A percentile compares a stretch with the other conserved stretches of the same genome.
phyloP scores from a whole-genome alignment of 37 sponge, comb jelly and placozoan genomes.

The Crambe crambe region DNA sequence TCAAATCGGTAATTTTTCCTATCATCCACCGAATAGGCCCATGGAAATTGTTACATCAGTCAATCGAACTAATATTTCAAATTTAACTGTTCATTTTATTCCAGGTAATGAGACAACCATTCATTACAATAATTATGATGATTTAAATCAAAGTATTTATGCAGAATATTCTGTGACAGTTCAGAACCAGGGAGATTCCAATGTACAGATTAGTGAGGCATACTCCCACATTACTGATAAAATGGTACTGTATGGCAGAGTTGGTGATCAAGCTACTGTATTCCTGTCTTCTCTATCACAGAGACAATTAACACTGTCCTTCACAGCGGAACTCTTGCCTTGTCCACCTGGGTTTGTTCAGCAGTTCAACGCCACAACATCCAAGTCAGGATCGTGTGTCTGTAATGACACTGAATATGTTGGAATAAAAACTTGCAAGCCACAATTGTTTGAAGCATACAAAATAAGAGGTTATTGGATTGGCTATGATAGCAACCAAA shows the following conservation, averaged over 20 bases:
- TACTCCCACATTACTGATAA: background rate
- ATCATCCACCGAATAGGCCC: background rate
- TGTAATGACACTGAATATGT: background rate
- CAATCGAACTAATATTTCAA: conserved; percentile 8
- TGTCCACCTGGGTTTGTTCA: conserved; percentile 24
- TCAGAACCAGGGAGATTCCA: background rate
- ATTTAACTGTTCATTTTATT: background rate
- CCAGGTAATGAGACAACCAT: conserved; percentile 2
- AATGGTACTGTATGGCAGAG: background rate
- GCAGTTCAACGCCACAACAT: background rate
- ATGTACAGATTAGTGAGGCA: background rate
- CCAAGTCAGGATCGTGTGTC: background rate
- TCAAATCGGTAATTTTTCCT: conserved; percentile 17
- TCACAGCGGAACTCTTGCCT: background rate
- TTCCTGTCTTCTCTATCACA: background rate
- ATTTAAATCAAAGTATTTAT: background rate
- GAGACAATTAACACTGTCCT: conserved; percentile 2
- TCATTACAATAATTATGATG: background rate
- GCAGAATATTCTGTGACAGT: conserved; percentile 2
- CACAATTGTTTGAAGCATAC: background rate
- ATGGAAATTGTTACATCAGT: conserved; percentile 11
- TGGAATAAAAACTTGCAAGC: conserved; percentile 17
- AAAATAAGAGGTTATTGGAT: conserved; percentile 22
- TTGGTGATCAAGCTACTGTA: background rate
- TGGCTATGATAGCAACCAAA: conserved; percentile 5